Evolutionary conservation across 1,140 invertebrate species (phyloP).

Genomic region (Aphelinus atriplicis): DNA sequence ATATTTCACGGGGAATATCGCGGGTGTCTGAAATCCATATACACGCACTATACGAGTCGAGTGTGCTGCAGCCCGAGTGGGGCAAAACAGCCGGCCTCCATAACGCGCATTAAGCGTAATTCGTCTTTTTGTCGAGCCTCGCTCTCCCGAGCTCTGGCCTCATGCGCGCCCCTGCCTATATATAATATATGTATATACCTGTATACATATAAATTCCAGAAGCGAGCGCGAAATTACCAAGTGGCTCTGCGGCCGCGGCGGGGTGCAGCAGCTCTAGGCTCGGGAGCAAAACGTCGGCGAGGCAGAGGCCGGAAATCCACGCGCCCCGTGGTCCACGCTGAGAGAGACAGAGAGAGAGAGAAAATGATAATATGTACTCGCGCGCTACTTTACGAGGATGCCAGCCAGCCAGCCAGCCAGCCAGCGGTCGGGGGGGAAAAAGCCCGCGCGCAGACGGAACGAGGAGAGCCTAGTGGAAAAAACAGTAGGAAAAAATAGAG

Average conservation of each 20-base stretch:
- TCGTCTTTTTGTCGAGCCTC: not conserved
- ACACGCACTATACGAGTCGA: too few species aligned
- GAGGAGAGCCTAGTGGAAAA: not conserved
- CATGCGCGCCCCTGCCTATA: too few species aligned
- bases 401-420: not conserved
- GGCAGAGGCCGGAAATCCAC: conserved; percentile 9
- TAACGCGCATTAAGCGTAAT: conserved; percentile 20
- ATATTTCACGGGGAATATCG: too few species aligned
- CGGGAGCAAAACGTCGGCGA: not conserved
- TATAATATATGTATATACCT: not conserved
- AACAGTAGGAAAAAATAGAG: not conserved
- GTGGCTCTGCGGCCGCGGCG: conserved; percentile 6
- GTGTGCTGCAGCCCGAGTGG: too few species aligned
- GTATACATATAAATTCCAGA: conserved; percentile 2
- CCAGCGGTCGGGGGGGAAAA: too few species aligned
- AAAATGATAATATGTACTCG: conserved; percentile 20
- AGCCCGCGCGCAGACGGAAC: not conserved
- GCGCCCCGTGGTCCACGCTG: not conserved
- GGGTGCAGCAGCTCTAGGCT: not conserved
- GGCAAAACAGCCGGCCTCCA: conserved; percentile 9
- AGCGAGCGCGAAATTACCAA: conserved; percentile 31
- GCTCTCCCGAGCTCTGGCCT: not conserved
- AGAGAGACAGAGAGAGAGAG: conserved; percentile 1
- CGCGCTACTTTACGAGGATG: conserved; percentile 15
- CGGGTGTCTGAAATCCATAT: too few species aligned